Base-by-base conservation (phyloP, 1,140 invertebrate species). In the Streblospio benedicti region DNA sequence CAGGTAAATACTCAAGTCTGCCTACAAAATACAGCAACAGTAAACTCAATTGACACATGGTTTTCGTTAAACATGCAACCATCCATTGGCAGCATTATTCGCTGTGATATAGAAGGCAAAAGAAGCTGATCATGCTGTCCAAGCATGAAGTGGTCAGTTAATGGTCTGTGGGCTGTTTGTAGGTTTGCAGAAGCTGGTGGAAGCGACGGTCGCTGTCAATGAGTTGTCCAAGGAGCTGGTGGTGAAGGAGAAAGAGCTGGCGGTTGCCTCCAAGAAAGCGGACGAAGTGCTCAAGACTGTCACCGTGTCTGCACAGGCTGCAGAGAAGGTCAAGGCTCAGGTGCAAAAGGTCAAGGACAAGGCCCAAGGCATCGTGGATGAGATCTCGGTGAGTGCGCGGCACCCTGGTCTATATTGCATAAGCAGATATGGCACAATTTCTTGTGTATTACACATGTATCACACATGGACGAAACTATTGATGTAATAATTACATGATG, bases 321-420 rank as follows among this genome's bases (percentile, higher is more conserved):
- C 94, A 5, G 93, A 97, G 80, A 87, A 86, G 44, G 92, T 97
- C 23, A 95, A 96, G 74, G 91, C 93, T 78, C 88, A 94, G 79
- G 92, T 95, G 18, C 87, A 92, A 76, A 88, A 87, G 69, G 93
- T 95, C 0, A 97, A 96, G 78, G 91, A 97, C 75, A 93, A 93
- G 75, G 93, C 93, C 4, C 91, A 97, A 76, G 83, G 83, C 25
- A 81, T 98, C 49, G 93, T 97, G 0, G 86, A 86, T 41, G 87
- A 84, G 57, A 98, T 98, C 67, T 88, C 89, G 55, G 73, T 74
- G 63, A 67, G 70, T 68, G 28, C 38, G n/a, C n/a, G 12, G n/a
- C n/a, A 41, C 12, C 12, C 38, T 12, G 14, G 23, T 49, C 47
- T 49, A 9, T 49, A 16, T 49, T 49, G 4, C 30, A 35, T 18